These are phyloP conservation scores for Hippocampus barbouri DNA, from an alignment of 2,113 vertebrate species.

Conservation along the genomic window DNA sequence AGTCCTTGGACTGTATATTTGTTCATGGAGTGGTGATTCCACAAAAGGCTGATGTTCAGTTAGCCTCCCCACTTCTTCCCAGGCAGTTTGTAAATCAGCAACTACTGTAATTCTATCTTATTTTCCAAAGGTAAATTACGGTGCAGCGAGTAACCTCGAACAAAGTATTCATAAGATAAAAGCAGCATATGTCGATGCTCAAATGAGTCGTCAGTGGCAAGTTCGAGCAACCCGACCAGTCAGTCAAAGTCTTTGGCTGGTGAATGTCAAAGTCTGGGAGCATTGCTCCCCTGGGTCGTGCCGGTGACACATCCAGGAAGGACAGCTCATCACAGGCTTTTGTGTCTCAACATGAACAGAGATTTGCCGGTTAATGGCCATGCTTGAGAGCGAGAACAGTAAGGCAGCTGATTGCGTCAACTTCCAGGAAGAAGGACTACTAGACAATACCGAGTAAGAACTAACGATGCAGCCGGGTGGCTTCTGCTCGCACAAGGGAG, in stretches of 20 bases:
- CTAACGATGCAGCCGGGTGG: not conserved
- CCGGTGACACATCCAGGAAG: constrained; percentile 35
- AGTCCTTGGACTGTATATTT: too few relatives aligned
- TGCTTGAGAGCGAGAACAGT: constrained; percentile 24
- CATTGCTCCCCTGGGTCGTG: constrained; percentile 9
- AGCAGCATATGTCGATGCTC: not conserved
- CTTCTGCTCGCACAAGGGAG: not conserved
- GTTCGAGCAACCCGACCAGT: constrained; percentile 4
- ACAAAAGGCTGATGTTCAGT: too few relatives aligned
- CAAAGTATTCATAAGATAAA: too few relatives aligned
- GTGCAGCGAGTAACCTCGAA: not conserved
- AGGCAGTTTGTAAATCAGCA: too few relatives aligned
- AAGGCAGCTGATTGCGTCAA: constrained; percentile 9
- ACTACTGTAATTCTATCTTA: not conserved
- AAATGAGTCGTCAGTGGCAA: not conserved
- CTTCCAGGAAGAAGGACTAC: constrained; percentile 46
- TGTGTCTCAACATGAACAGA: not conserved
- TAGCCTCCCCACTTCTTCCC: too few relatives aligned
- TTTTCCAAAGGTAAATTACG: not conserved
- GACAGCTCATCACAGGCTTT: constrained; percentile 36
- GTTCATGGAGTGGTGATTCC: too few relatives aligned
- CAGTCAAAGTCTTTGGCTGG: constrained; percentile 22
- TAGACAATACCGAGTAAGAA: constrained; percentile 20
- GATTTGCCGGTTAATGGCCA: constrained; percentile 24
- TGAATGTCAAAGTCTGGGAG: constrained; percentile 32